phyloP scores from a whole-genome alignment of 2,888 invertebrate genomes.

The Hemithea aestivaria region DNA sequence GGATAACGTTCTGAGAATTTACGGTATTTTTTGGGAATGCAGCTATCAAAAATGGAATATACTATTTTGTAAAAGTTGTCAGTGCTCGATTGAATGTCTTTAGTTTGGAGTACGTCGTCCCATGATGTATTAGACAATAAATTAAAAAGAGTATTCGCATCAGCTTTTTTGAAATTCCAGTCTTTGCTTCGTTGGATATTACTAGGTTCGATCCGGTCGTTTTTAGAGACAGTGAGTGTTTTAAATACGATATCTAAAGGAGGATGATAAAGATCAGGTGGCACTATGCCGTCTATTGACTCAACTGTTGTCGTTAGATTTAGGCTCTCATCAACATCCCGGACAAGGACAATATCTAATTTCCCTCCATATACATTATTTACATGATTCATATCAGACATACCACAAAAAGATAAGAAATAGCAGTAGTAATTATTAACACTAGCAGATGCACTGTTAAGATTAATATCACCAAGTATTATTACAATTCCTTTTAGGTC shows the following conservation, averaged over 20 bases:
- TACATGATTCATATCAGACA: background rate
- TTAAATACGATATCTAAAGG: constrained; percentile 3
- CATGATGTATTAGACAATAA: background rate
- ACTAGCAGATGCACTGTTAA: constrained; percentile 4
- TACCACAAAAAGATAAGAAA: constrained; percentile 5
- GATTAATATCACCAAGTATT: constrained; percentile 6
- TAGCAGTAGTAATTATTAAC: constrained; percentile 9
- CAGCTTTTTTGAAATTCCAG: constrained; percentile 1
- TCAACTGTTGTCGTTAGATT: background rate
- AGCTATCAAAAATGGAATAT: background rate
- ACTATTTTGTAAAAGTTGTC: background rate
- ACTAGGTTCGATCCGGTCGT: background rate
- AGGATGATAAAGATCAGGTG: constrained; percentile 3
- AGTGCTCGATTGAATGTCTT: no score
- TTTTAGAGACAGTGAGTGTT: background rate
- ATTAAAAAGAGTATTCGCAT: background rate
- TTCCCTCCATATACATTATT: constrained; percentile 1
- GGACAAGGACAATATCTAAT: constrained; percentile 4
- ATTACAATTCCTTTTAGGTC: background rate
- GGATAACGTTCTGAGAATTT: background rate
- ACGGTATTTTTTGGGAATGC: constrained; percentile 4
- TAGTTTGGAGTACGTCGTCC: background rate
- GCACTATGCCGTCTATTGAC: constrained; percentile 2
- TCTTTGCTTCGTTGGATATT: background rate
- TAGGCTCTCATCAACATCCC: background rate